Evolutionary conservation across 2,888 invertebrate species (phyloP).

Genomic region (Sussaba pulchella): DNA sequence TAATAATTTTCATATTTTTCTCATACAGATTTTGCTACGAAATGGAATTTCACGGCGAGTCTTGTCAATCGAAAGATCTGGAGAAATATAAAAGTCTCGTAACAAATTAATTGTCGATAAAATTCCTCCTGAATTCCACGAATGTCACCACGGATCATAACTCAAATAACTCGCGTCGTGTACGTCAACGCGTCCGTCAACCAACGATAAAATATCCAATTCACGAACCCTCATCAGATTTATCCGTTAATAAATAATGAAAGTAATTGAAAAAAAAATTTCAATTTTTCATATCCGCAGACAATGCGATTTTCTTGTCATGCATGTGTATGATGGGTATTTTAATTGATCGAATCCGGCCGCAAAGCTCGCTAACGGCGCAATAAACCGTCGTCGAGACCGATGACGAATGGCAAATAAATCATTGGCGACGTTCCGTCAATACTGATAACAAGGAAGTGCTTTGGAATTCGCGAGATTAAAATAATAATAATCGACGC

Average conservation of each 20-base stretch:
- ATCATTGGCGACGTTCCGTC: neutral
- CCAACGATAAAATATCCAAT: neutral
- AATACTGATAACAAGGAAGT: slow-evolving; percentile 13
- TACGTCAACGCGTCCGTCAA: neutral
- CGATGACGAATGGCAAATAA: slow-evolving; percentile 26
- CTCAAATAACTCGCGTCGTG: too few species aligned
- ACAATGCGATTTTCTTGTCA: neutral
- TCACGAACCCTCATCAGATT: neutral
- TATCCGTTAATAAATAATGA: neutral
- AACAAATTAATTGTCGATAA: too few species aligned
- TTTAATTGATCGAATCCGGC: too few species aligned
- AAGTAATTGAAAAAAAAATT: too few species aligned
- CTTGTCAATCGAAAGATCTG: too few species aligned
- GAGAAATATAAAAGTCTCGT: too few species aligned
- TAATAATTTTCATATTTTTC: too few species aligned
- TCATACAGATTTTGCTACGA: too few species aligned
- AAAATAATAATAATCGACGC: neutral
- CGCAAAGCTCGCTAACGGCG: neutral
- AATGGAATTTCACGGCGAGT: too few species aligned
- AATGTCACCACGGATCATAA: too few species aligned
- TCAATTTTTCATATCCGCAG: too few species aligned
- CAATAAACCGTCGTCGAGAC: slow-evolving; percentile 5
- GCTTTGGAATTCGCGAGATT: slow-evolving; percentile 4
- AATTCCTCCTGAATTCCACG: too few species aligned
- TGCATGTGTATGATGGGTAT: neutral